Evolutionary conservation across 2,113 vertebrate species (phyloP).

Genomic region (Burhinus oedicnemus): DNA sequence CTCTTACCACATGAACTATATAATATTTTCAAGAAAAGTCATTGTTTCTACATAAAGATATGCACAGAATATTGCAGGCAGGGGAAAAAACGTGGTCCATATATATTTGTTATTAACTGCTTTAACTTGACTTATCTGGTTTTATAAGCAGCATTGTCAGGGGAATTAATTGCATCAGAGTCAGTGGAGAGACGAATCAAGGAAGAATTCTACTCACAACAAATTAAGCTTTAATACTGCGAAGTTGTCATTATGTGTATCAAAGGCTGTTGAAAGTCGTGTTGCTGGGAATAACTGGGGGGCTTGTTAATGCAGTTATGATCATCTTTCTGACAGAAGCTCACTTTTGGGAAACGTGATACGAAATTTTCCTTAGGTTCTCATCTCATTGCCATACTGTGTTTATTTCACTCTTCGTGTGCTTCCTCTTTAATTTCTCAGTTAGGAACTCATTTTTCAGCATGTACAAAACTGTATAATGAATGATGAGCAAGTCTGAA

Average conservation of each 20-base stretch:
- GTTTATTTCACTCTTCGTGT: background rate
- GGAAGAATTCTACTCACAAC: conserved; percentile 20
- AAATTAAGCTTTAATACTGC: conserved; percentile 25
- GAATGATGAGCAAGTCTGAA: background rate
- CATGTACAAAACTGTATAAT: background rate
- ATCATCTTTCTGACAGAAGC: conserved; percentile 35
- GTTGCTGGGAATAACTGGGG: conserved; percentile 15
- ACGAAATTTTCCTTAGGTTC: conserved; percentile 46
- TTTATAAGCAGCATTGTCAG: background rate
- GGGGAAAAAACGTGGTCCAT: background rate
- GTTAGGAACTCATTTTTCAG: background rate
- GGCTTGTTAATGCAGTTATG: conserved; percentile 13
- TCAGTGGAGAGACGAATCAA: conserved; percentile 11
- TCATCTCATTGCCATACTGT: background rate
- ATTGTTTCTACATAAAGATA: background rate
- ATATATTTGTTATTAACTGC: background rate
- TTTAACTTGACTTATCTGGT: background rate
- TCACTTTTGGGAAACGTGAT: conserved; percentile 10
- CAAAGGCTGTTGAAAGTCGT: conserved; percentile 17
- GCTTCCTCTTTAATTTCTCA: background rate
- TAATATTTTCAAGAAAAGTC: background rate
- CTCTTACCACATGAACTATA: background rate
- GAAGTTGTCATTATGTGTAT: conserved; percentile 26
- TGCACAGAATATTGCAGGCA: background rate
- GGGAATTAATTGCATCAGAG: conserved; percentile 2